These are phyloP conservation scores for Hirundo rustica DNA, from an alignment of 2,797 vertebrate genomes.

Conservation along the genomic window DNA sequence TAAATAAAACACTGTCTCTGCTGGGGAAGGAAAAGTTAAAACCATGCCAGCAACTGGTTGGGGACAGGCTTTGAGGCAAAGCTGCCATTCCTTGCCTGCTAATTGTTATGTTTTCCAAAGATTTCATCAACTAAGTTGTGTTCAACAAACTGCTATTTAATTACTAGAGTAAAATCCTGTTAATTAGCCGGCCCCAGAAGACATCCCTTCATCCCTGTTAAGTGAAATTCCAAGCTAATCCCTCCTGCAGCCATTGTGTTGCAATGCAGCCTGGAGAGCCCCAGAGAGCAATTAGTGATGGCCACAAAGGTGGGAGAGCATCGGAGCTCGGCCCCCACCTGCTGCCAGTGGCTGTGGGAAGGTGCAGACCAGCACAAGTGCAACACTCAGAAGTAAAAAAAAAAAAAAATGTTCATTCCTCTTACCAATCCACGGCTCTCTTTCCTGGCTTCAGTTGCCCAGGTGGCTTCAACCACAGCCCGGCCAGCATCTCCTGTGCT, in stretches of 20 bases:
- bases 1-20: background rate
- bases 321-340: background rate
- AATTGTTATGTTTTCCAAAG: slow-evolving; percentile 46
- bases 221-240: slow-evolving; percentile 48
- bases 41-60: background rate
- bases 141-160: slow-evolving; percentile 53
- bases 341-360: background rate
- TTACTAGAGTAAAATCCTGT: slow-evolving; percentile 36
- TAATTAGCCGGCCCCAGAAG: slow-evolving; percentile 59
- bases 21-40: background rate
- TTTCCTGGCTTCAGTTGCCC: background rate
- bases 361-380: background rate
- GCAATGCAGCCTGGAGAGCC: background rate
- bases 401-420: background rate
- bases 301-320: background rate
- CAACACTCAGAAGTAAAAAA: no score
- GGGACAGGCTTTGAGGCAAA: background rate
- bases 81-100: background rate
- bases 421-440: background rate
- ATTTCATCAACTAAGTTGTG: slow-evolving; percentile 43
- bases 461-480: background rate
- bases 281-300: background rate
- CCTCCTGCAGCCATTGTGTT: background rate
- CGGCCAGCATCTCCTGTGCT: background rate
- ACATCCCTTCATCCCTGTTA: slow-evolving; percentile 27